A percentile compares a stretch with the other conserved stretches of the same genome.
These are phyloP conservation scores for Megathymus violae DNA, from an alignment of 1,140 invertebrate genomes.

Conservation along the genomic window DNA sequence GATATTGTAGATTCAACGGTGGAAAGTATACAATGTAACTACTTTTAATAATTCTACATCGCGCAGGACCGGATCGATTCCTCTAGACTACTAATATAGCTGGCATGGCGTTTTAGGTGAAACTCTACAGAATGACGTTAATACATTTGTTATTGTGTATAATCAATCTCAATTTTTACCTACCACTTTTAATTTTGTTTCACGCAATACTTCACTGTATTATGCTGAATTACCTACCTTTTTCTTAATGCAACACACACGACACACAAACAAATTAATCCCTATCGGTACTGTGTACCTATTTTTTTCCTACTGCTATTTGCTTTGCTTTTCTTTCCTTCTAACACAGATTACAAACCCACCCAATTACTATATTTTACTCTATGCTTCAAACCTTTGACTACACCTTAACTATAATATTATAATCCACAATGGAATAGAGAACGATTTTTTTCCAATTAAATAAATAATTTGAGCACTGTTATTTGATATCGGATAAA, in stretches of 20 bases:
- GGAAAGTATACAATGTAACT: no score
- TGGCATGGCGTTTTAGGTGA: constrained; percentile 12
- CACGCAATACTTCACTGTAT: neutral
- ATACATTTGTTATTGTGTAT: neutral
- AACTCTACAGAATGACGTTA: neutral
- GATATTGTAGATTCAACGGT: no score
- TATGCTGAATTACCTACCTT: constrained; percentile 18
- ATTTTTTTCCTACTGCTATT: neutral
- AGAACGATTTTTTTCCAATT: no score
- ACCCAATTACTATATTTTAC: no score
- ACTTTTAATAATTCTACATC: no score
- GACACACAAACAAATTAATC: constrained; percentile 13
- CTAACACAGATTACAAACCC: neutral
- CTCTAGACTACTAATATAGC: neutral
- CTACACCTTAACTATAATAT: no score
- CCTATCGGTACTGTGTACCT: neutral
- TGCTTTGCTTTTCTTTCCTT: neutral
- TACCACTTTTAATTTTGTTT: neutral
- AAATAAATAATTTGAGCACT: no score
- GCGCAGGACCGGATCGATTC: constrained; percentile 20
- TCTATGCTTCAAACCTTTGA: no score
- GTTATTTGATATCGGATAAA: no score
- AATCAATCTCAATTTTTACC: neutral
- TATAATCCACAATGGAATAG: no score
- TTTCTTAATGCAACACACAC: constrained; percentile 21